phyloP scores from a whole-genome alignment of 2,888 invertebrate species.

The Nephrocerus scutellatus region DNA sequence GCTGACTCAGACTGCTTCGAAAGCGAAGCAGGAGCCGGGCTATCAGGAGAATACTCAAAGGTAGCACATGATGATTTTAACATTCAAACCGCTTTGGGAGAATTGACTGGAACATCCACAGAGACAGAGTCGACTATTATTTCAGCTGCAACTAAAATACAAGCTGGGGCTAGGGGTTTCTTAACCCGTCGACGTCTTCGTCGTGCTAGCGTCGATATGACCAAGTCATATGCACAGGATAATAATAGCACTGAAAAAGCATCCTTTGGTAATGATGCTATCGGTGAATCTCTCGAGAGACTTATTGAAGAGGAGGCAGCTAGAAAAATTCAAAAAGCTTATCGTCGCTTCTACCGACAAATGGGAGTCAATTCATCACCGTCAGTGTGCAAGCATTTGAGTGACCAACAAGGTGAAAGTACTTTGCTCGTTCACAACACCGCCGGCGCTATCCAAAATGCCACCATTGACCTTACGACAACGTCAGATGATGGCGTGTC shows the following conservation, averaged over 20 bases:
- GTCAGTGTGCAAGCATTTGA: no score
- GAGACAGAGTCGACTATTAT: constrained; percentile 45
- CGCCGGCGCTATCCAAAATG: constrained; percentile 14
- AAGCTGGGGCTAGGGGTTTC: constrained; percentile 42
- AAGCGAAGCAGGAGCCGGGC: constrained; percentile 18
- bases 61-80: constrained; percentile 34
- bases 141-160: constrained; percentile 43
- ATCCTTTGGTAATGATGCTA: constrained; percentile 43
- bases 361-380: constrained; percentile 18
- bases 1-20: constrained; percentile 41
- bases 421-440: constrained; percentile 12
- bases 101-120: constrained; percentile 36
- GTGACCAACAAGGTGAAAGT: constrained; percentile 7
- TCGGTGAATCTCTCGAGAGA: constrained; percentile 40
- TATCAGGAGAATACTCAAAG: constrained; percentile 7
- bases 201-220: constrained; percentile 33
- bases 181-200: constrained; percentile 36
- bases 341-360: constrained; percentile 23
- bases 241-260: constrained; percentile 34
- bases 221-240: constrained; percentile 28
- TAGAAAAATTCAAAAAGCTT: constrained; percentile 32
- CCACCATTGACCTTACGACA: no score
- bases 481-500: constrained; percentile 13
- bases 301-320: constrained; percentile 36
- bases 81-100: constrained; percentile 38